These are phyloP conservation scores for Sitophilus oryzae DNA, from an alignment of 1,140 invertebrate genomes.

Conservation along the genomic window DNA sequence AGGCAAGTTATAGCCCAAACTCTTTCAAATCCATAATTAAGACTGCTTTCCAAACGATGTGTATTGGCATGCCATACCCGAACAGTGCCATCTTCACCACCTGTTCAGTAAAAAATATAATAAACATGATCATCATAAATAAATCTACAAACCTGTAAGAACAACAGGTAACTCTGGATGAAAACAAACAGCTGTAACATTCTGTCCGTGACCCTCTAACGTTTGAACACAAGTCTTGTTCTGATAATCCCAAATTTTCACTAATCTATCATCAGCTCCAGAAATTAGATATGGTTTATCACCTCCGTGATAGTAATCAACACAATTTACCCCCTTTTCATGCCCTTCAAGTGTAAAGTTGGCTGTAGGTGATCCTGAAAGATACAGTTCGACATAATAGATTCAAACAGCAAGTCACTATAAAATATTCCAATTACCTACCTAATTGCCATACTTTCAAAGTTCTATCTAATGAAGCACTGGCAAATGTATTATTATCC, in stretches of 20 bases:
- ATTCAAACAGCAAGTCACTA: slow-evolving; percentile 74
- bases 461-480: slow-evolving; percentile 94
- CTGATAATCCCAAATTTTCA: slow-evolving; percentile 99
- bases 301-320: slow-evolving; percentile 97
- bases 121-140: neutral
- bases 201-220: slow-evolving; percentile 93
- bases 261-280: slow-evolving; percentile 93
- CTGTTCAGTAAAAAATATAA: slow-evolving; percentile 58
- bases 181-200: slow-evolving; percentile 88
- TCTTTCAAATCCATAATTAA: slow-evolving; percentile 97
- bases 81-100: slow-evolving; percentile 95
- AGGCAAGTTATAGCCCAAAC: slow-evolving; percentile 97
- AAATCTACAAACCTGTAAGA: slow-evolving; percentile 54
- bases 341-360: slow-evolving; percentile 99
- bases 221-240: slow-evolving; percentile 99
- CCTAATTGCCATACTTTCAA: slow-evolving; percentile 69
- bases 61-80: slow-evolving; percentile 98
- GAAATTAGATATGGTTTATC: slow-evolving; percentile 99
- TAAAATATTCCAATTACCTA: neutral
- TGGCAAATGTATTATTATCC: slow-evolving; percentile 99
- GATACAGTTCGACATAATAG: neutral
- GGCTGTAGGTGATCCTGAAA: slow-evolving; percentile 79
- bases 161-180: slow-evolving; percentile 98
- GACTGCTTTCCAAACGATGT: slow-evolving; percentile 89
- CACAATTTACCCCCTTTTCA: slow-evolving; percentile 98